A percentile compares a stretch with the other conserved stretches of the same genome.
Evolutionary conservation across 1,140 invertebrate species (phyloP).

Genomic region (Bombus breviceps): DNA sequence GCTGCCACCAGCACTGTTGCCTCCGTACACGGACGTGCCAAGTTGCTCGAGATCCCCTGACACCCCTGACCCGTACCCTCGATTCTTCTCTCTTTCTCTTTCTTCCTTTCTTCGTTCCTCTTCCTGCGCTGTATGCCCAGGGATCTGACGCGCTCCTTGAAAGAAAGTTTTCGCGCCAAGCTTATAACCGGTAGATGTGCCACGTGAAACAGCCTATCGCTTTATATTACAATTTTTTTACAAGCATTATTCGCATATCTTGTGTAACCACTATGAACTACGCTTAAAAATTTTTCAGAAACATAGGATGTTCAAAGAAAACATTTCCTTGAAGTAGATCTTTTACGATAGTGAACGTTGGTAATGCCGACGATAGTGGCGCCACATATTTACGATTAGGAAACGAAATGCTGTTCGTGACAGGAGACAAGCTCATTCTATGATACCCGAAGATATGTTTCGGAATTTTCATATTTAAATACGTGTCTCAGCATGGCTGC

Average conservation of each 20-base stretch:
- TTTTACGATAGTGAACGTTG: conserved; percentile 55
- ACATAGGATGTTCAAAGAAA: conserved; percentile 25
- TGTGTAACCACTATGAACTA: background rate
- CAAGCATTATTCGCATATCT: background rate
- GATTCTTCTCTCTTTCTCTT: conserved; percentile 18
- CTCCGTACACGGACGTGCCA: conserved; percentile 58
- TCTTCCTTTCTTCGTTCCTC: conserved; percentile 6
- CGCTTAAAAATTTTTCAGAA: conserved; percentile 10
- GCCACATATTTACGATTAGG: conserved; percentile 47
- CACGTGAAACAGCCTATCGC: background rate
- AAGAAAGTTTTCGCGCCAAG: conserved; percentile 60
- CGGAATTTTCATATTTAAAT: conserved; percentile 35
- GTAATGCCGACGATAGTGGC: conserved; percentile 52
- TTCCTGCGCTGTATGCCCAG: conserved; percentile 46
- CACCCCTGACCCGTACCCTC: conserved; percentile 27
- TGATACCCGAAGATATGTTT: conserved; percentile 9
- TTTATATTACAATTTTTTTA: background rate
- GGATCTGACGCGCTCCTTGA: conserved; percentile 56
- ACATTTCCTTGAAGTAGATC: conserved; percentile 41
- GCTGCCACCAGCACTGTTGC: conserved; percentile 59
- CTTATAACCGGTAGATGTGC: conserved; percentile 6
- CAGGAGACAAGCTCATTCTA: conserved; percentile 24
- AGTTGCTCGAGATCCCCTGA: conserved; percentile 56
- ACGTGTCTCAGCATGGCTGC: conserved; percentile 7
- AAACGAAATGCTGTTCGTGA: conserved; percentile 31